Evolutionary conservation across 2,888 invertebrate species (phyloP).

Genomic region (Chloroclystis v-ata): DNA sequence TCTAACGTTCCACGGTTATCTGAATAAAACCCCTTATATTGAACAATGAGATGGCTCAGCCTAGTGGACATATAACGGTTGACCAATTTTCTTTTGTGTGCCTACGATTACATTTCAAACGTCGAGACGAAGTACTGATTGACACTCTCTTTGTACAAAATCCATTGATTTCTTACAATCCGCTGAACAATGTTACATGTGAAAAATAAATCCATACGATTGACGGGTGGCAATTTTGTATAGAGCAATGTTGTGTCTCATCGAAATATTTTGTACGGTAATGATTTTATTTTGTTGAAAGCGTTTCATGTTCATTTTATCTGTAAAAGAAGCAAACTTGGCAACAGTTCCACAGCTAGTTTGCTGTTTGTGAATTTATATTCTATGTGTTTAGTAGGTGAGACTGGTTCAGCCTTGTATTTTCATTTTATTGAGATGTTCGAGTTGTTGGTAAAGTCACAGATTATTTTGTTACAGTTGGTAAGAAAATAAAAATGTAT

Average conservation of each 20-base stretch:
- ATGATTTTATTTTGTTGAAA: slow-evolving; percentile 31
- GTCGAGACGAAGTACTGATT: slow-evolving; percentile 58
- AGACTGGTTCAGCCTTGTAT: no score
- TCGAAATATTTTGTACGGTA: slow-evolving; percentile 20
- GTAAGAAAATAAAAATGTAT: no score
- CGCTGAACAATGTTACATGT: slow-evolving; percentile 48
- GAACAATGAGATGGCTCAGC: slow-evolving; percentile 67
- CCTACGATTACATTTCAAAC: slow-evolving; percentile 64
- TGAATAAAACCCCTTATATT: slow-evolving; percentile 64
- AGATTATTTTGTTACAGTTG: no score
- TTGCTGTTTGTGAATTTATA: slow-evolving; percentile 4
- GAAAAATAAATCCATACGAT: slow-evolving; percentile 23
- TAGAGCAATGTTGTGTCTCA: slow-evolving; percentile 16
- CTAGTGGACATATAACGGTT: slow-evolving; percentile 73
- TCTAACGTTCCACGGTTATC: slow-evolving; percentile 43
- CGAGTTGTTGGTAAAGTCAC: no score
- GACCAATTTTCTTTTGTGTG: slow-evolving; percentile 76
- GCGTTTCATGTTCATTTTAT: slow-evolving; percentile 20
- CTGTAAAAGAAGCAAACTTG: slow-evolving; percentile 6
- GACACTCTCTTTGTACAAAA: slow-evolving; percentile 57
- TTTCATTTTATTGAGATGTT: no score
- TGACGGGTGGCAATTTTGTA: slow-evolving; percentile 23
- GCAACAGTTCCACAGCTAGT: slow-evolving; percentile 2
- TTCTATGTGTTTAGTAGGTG: background rate
- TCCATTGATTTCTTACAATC: slow-evolving; percentile 63